These are phyloP conservation scores for Ammodytes dubius DNA, from an alignment of 2,113 vertebrate genomes.

Conservation along the genomic window DNA sequence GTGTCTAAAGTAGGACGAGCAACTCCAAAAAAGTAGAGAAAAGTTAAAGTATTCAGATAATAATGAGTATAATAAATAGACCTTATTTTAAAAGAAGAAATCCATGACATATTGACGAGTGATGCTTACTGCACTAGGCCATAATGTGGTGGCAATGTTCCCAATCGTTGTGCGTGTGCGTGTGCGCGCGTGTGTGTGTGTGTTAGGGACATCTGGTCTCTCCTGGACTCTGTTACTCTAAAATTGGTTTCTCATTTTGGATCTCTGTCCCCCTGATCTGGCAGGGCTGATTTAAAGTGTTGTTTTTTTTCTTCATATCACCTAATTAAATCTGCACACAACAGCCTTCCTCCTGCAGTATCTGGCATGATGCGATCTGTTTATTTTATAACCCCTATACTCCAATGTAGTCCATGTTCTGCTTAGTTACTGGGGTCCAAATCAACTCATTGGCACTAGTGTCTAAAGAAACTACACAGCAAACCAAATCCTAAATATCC, in stretches of 20 bases:
- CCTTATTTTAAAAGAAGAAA: conserved; percentile 5
- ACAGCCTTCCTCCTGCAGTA: conserved; percentile 25
- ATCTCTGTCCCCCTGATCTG: conserved; percentile 39
- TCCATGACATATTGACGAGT: conserved; percentile 2
- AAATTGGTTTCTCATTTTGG: conserved; percentile 48
- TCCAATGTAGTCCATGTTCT: conserved; percentile 10
- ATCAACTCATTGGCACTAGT: not conserved
- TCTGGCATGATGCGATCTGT: conserved; percentile 35
- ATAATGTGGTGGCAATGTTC: conserved; percentile 6
- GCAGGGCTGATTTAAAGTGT: conserved; percentile 39
- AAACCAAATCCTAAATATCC: conserved; percentile 4
- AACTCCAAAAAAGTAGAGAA: not conserved
- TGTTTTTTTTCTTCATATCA: conserved; percentile 35
- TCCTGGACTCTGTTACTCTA: conserved; percentile 36
- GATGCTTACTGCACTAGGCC: not conserved
- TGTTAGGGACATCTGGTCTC: conserved; percentile 65
- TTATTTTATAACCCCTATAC: conserved; percentile 20
- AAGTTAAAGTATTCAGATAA: not conserved
- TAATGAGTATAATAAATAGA: not conserved
- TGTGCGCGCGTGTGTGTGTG: conserved; percentile 29
- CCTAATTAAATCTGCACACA: conserved; percentile 64
- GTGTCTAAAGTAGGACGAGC: not conserved
- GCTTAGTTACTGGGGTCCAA: conserved; percentile 8
- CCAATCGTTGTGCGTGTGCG: conserved; percentile 15
- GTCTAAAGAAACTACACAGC: not conserved